Evolutionary conservation across 2,113 vertebrate species (phyloP).

Genomic region (Zosterops lateralis): DNA sequence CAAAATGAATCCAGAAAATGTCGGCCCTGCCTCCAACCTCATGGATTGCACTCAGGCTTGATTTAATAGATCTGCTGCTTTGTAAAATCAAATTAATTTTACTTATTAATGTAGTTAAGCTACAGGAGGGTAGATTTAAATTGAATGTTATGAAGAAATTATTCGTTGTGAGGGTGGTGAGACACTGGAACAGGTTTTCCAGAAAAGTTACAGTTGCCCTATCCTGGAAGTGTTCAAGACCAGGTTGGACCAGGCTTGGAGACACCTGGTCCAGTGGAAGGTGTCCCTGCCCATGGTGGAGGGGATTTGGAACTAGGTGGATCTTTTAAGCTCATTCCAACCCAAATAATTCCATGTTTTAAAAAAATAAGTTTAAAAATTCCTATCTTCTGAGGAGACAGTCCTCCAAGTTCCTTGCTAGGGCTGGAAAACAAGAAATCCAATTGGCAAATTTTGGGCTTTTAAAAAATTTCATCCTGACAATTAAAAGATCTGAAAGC

Average conservation of each 20-base stretch:
- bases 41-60: background rate
- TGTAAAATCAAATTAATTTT: background rate
- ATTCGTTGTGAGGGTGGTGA: background rate
- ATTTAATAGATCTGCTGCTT: background rate
- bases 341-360: background rate
- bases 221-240: background rate
- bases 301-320: background rate
- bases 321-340: background rate
- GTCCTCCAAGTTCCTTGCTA: background rate
- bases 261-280: background rate
- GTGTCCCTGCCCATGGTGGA: background rate
- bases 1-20: background rate
- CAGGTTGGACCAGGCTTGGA: rapidly evolving
- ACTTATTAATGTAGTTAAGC: background rate
- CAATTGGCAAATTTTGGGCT: background rate
- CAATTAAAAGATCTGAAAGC: background rate
- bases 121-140: background rate
- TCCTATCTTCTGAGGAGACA: background rate
- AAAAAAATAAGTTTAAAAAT: background rate
- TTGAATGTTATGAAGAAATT: background rate
- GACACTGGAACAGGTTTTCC: background rate
- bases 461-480: background rate
- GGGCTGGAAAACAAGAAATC: background rate
- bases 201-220: background rate
- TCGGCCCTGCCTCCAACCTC: background rate